Base-by-base conservation (phyloP, 2,797 vertebrate genomes). In the Chromobotia macracanthus region DNA sequence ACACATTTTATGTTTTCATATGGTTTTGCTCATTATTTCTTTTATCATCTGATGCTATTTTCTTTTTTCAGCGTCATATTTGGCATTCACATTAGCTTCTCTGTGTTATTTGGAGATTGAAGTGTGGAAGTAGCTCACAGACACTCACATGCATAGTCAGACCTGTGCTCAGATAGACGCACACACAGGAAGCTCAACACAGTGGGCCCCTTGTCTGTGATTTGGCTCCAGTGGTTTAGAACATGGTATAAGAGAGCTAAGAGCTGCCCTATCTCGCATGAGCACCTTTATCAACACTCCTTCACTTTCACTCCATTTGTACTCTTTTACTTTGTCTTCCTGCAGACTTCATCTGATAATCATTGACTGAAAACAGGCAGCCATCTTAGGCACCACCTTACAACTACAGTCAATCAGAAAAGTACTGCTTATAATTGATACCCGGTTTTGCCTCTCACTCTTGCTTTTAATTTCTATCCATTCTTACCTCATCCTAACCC, bases 41-140 rank as follows among this genome's bases (percentile, higher is more conserved):
- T 1, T 64, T 19, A n/a, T 38, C n/a, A 19, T 31, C 8, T 38
- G 35, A 64, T 64, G 38, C 8, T 64, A 11, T 18, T 19, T 64
- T 64, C 4, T 61, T 18, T 63, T 18, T 35, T n/a, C n/a, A 3
- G 16, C 35, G 5, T 31, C 18, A 38, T 6, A 44, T 63, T 23
- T 11, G 5, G 63, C 25, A 28, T 25, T 77, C 51, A 53, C 11
- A 10, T 25, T 28, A 53, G 18, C 7, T 60, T 18, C 23, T 67
- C 12, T 23, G 56, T 75, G 5, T 44, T 55, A 21, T 16, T 51
- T 51, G 13, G 35, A 11, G 58, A 28, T 25, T 38, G 23, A 35
- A 8, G 16, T 86, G 90, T 87, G 89, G 86, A 81, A 83, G 86
- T 89, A 90, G 89, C 55, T 75, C 76, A 65, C 46, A 68, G 28